A percentile compares a stretch with the other conserved stretches of the same genome.
Conservation (phyloP, 2,888 invertebrate genomes). For the Synanthedon myopaeformis region DNA sequence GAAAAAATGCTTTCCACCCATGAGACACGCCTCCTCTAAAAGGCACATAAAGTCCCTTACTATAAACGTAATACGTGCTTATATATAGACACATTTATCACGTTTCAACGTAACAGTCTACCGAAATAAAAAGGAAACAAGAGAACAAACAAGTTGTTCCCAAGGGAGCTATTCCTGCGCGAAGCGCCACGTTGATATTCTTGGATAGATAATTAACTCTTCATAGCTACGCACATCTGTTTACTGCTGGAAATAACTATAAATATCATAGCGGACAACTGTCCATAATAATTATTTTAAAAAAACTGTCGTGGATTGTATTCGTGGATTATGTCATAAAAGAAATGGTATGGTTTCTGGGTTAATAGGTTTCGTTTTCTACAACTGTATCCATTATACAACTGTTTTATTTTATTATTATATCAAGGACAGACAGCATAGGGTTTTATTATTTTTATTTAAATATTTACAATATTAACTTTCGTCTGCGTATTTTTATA, state of each 20-base stretch:
- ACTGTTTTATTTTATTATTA: too few relatives aligned
- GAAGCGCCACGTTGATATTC: conserved; percentile 36
- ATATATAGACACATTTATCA: conserved; percentile 9
- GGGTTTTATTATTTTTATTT: too few relatives aligned
- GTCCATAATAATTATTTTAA: conserved; percentile 11
- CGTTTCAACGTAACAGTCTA: conserved; percentile 20
- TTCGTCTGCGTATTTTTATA: too few relatives aligned
- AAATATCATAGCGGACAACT: conserved; percentile 20
- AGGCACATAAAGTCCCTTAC: not conserved
- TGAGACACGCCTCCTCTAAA: not conserved
- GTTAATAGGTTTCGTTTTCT: not conserved
- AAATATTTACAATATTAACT: too few relatives aligned
- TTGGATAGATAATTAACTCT: conserved; percentile 63
- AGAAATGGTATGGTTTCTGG: not conserved
- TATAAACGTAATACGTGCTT: not conserved
- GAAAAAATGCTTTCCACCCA: not conserved
- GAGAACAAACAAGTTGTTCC: conserved; percentile 27
- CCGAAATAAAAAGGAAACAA: conserved; percentile 34
- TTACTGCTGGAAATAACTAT: conserved; percentile 30
- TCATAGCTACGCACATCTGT: conserved; percentile 59
- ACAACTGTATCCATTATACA: too few relatives aligned
- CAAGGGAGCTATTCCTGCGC: conserved; percentile 49
- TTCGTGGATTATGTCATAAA: not conserved
- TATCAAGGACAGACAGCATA: too few relatives aligned
- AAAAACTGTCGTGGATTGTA: not conserved